Conservation (phyloP, 2,797 vertebrate species). For the Psittacula derbiana region DNA sequence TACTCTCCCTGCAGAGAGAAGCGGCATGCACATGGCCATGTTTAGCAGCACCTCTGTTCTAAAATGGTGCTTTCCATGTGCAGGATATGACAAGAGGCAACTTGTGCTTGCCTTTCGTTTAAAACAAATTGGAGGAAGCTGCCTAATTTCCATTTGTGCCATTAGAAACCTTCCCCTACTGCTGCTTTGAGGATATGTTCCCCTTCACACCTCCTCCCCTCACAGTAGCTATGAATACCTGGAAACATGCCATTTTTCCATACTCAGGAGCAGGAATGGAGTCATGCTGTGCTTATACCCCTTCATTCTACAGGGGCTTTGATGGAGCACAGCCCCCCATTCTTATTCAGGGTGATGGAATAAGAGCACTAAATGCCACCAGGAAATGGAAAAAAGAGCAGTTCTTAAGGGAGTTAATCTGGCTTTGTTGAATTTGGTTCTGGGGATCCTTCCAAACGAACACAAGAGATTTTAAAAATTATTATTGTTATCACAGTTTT, state of each 20-base stretch:
- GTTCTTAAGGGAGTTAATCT: neutral
- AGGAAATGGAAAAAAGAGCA: neutral
- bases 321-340: neutral
- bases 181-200: neutral
- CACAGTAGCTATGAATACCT: neutral
- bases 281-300: neutral
- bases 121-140: neutral
- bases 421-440: neutral
- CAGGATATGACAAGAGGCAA: neutral
- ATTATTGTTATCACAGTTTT: neutral
- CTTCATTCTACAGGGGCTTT: neutral
- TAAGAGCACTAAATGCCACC: neutral
- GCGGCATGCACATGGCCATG: rapidly evolving
- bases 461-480: neutral
- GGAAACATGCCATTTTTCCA: neutral
- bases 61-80: neutral
- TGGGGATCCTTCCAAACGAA: neutral
- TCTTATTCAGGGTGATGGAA: neutral
- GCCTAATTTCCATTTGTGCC: neutral
- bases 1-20: neutral
- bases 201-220: neutral
- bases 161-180: neutral
- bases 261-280: neutral
- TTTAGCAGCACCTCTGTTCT: neutral
- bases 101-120: neutral